Conservation (phyloP, 2,888 invertebrate species). For the Aquatica leii region DNA sequence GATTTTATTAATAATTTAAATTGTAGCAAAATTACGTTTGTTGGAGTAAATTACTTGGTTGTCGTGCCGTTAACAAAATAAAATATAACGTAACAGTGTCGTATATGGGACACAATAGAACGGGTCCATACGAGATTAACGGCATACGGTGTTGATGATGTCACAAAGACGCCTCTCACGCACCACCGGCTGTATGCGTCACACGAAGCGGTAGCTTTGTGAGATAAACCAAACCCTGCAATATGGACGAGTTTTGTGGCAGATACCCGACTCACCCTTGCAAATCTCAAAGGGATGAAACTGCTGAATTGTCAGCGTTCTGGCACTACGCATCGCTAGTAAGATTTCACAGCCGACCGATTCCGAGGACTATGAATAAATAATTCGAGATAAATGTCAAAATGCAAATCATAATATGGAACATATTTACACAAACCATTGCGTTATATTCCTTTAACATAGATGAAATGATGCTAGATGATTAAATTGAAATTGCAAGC, state of each 20-base stretch:
- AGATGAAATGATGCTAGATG: constrained; percentile 18
- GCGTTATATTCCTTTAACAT: constrained; percentile 16
- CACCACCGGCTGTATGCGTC: constrained; percentile 49
- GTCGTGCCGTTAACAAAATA: too few relatives aligned
- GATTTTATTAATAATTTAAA: constrained; percentile 10
- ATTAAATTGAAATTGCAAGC: constrained; percentile 29
- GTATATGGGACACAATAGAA: constrained; percentile 37
- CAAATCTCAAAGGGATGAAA: constrained; percentile 35
- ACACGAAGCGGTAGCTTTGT: constrained; percentile 47
- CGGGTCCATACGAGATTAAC: constrained; percentile 49
- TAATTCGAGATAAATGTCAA: constrained; percentile 32
- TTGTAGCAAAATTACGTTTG: too few relatives aligned
- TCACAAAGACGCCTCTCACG: constrained; percentile 44
- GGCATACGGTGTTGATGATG: constrained; percentile 50
- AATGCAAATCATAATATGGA: constrained; percentile 28
- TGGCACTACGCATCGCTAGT: constrained; percentile 29
- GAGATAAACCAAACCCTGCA: constrained; percentile 42
- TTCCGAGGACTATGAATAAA: constrained; percentile 32
- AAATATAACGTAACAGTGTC: constrained; percentile 6
- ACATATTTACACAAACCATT: constrained; percentile 21
- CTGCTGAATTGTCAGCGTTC: constrained; percentile 34
- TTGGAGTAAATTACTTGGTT: too few relatives aligned
- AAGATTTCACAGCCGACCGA: constrained; percentile 32
- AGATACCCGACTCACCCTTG: constrained; percentile 27
- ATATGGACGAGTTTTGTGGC: constrained; percentile 31